Conservation (phyloP, 35 echinoderm and acorn worm genomes). For the Diadema setosum region DNA sequence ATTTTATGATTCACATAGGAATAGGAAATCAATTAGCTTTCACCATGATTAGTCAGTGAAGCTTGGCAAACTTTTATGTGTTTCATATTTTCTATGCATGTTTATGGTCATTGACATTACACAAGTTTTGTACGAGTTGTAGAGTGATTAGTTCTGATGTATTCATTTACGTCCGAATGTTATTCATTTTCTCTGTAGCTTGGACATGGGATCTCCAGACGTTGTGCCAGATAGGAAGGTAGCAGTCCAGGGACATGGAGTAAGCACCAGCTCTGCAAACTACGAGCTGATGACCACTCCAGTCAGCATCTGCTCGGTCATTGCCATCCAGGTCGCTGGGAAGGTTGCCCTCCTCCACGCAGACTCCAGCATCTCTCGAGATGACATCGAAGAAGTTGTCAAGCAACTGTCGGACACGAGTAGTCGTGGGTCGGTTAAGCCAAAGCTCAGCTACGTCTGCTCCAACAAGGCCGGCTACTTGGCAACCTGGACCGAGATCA, state of each 20-base stretch:
- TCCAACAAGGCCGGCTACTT: background rate
- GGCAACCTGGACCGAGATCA: background rate
- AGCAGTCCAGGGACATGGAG: background rate
- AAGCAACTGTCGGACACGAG: background rate
- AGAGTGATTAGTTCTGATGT: no score
- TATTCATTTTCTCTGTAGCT: background rate
- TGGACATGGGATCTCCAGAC: background rate
- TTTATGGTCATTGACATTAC: no score
- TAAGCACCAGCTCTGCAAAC: background rate
- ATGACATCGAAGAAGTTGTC: background rate
- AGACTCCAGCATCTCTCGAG: background rate
- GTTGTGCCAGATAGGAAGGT: background rate
- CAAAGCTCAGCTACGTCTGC: background rate
- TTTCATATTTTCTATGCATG: no score
- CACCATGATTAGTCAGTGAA: no score
- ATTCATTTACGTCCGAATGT: background rate
- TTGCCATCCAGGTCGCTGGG: background rate
- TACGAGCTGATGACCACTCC: background rate
- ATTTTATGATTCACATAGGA: no score
- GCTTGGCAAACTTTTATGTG: no score
- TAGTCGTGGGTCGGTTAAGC: background rate
- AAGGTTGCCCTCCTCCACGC: background rate
- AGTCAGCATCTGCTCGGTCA: slow-evolving; percentile 7
- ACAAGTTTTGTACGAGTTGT: no score
- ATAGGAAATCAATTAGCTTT: no score